These are phyloP conservation scores for Porites divaricata DNA, from an alignment of 92 coral and sea anemone genomes.

Conservation along the genomic window DNA sequence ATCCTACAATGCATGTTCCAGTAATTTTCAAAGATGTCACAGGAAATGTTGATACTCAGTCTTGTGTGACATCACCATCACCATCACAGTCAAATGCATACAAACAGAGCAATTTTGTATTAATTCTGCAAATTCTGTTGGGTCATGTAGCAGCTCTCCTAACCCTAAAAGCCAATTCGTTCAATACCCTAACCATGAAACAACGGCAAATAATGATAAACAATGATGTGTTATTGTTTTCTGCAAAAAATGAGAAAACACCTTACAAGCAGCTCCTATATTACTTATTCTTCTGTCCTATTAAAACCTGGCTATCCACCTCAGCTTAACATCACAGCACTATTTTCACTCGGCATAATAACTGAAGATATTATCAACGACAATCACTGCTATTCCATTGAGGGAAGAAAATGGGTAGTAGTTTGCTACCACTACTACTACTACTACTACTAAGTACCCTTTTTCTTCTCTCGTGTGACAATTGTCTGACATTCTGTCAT, in stretches of 20 bases:
- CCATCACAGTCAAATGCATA: no score
- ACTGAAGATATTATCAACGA: background rate
- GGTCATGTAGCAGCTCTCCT: no score
- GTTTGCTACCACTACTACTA: no score
- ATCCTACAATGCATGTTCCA: background rate
- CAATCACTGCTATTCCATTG: background rate
- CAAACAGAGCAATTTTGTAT: no score
- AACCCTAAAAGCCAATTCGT: no score
- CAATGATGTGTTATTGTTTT: no score
- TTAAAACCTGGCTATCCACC: background rate
- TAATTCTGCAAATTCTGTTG: no score
- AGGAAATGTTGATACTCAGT: background rate
- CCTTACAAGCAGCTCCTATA: background rate
- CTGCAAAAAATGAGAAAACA: background rate
- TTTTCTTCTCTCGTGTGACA: constrained; percentile 18
- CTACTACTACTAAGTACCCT: no score
- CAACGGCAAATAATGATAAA: background rate
- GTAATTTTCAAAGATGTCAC: background rate
- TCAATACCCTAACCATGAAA: background rate
- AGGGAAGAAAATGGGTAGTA: no score
- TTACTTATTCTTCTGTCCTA: background rate
- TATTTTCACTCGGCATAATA: background rate
- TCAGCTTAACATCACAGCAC: background rate
- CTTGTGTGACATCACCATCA: background rate
- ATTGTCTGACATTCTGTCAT: constrained; percentile 27